Percentiles rank a stretch among this genome's conserved stretches.
Evolutionary conservation across 2,113 vertebrate species (phyloP).

Genomic region (Malurus alboscapulatus): DNA sequence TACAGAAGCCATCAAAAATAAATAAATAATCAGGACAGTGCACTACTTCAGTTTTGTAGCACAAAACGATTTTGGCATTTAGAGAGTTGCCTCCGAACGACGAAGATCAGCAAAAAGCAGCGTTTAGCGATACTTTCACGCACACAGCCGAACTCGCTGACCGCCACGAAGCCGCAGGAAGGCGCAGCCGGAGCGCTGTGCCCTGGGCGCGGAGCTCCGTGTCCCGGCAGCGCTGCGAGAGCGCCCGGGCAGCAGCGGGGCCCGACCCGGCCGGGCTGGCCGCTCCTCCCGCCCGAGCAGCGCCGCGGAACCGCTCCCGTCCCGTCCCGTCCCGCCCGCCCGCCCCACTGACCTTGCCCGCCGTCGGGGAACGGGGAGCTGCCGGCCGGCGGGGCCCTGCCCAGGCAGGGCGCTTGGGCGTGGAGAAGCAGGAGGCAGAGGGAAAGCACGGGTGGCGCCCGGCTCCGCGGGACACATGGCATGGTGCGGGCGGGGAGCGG

Average conservation of each 20-base stretch:
- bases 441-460: conserved; percentile 65
- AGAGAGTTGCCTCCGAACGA: no score
- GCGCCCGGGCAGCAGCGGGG: not conserved
- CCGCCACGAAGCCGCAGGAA: not conserved
- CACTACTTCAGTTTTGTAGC: not conserved
- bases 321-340: not conserved
- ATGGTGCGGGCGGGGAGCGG: conserved; percentile 76
- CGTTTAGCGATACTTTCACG: not conserved
- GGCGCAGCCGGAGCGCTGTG: not conserved
- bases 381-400: conserved; percentile 62
- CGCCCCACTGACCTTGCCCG: conserved; percentile 85
- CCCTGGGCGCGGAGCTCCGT: fast-evolving
- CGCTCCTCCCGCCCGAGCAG: not conserved
- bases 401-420: conserved; percentile 71
- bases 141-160: fast-evolving
- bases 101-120: not conserved
- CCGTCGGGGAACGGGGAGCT: conserved; percentile 74
- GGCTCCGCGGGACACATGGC: conserved; percentile 77
- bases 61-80: not conserved
- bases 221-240: not conserved
- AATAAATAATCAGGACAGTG: not conserved
- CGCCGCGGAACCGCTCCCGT: not conserved
- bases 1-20: not conserved
- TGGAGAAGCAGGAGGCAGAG: conserved; percentile 76
- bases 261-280: no score